Evolutionary conservation across 2,113 vertebrate genomes (phyloP), one percentile per base, ranked within the genome.

Genomic region (Etheostoma cragini): DNA sequence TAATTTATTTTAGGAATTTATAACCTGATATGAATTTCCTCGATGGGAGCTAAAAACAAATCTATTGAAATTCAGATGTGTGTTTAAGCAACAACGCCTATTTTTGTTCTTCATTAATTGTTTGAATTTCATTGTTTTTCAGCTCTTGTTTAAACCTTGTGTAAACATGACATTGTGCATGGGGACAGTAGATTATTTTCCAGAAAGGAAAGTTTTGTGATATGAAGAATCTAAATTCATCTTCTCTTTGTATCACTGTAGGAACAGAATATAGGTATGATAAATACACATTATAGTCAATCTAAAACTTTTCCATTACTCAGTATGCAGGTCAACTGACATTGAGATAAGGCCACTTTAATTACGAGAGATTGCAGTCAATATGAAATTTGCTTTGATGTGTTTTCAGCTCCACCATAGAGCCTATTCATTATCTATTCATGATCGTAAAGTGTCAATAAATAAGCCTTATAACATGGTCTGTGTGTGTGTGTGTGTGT

Each of bases 391-490:
- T 67, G 45, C 5, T 63, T 70, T 67, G 73, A 52, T 80, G 56
- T 56, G 22, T 82, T 87, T 76, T 75, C 58, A 74, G 68, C 57
- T 70, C 26, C 57, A 72, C 42, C 45, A 38, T 78, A 73, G 57
- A 76, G 56, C 24, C 76, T 46, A 71, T 86, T 84, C 67, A 78
- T 82, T 85, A 84, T 76, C 30, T 33, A 82, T 86, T 73, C 76
- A 78, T 19, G 21, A 64, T 72, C 84, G 76, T 64, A 72, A 85
- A 83, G 58, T 56, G 76, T 58, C 76, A 30, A 80, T 83, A 86
- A 81, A 81, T 75, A 86, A 58, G 54, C 13, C 78, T 78, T 68
- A 83, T 70, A 65, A 79, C 77, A 79, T 70, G 24, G 46, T 26
- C 6, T 5, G 10, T 24, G 16, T 30, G n/a, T 53, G 14, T 45